Conservation (phyloP, 2,888 invertebrate species). For the Thymelicus acteon region DNA sequence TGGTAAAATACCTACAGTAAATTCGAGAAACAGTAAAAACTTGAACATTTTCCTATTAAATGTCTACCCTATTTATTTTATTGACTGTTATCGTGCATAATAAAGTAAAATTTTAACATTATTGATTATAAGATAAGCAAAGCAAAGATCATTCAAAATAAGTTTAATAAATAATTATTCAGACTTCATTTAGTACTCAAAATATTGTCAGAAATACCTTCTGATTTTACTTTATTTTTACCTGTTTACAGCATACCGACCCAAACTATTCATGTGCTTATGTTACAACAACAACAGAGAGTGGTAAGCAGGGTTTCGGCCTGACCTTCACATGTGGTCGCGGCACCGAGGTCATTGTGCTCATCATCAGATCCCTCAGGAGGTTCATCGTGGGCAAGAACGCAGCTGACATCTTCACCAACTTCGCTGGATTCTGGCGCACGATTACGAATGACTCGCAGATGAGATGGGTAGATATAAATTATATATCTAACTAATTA, state of each 20-base stretch:
- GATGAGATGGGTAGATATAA: slow-evolving; percentile 91
- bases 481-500: neutral
- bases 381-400: slow-evolving; percentile 88
- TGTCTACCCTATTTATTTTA: no score
- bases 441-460: slow-evolving; percentile 94
- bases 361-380: slow-evolving; percentile 89
- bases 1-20: no score
- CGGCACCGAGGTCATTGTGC: slow-evolving; percentile 94
- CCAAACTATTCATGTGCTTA: slow-evolving; percentile 97
- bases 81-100: no score
- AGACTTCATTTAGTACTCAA: no score
- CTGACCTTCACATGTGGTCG: slow-evolving; percentile 95
- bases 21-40: no score
- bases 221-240: neutral
- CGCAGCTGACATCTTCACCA: slow-evolving; percentile 88
- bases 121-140: no score
- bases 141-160: no score
- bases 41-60: no score
- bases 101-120: no score
- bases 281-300: slow-evolving; percentile 89
- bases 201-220: no score
- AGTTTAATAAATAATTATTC: no score
- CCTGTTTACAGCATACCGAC: slow-evolving; percentile 88
- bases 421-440: slow-evolving; percentile 93
- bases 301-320: slow-evolving; percentile 89